Evolutionary conservation across 2,113 vertebrate species (phyloP).

Genomic region (Campylomormyrus numenius): DNA sequence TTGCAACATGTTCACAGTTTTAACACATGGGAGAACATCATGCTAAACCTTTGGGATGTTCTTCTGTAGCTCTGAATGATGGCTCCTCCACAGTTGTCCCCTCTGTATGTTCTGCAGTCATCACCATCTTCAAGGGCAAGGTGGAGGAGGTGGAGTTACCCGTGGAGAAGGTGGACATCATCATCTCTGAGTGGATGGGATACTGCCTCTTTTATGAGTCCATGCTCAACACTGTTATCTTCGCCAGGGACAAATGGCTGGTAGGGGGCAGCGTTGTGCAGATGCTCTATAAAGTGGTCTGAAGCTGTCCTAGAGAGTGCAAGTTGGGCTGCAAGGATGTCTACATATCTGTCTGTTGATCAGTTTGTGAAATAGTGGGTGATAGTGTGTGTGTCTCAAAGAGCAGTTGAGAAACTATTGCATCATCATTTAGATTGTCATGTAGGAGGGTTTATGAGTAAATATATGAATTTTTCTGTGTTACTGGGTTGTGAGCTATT

Average conservation of each 20-base stretch:
- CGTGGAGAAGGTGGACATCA: conserved; percentile 94
- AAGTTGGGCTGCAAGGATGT: background rate
- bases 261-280: conserved; percentile 54
- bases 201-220: conserved; percentile 98
- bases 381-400: background rate
- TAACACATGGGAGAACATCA: background rate
- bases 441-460: conserved; percentile 14
- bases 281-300: background rate
- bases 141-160: conserved; percentile 96
- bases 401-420: background rate
- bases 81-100: background rate
- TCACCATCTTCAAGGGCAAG: conserved; percentile 97
- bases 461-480: conserved; percentile 14
- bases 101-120: conserved; percentile 64
- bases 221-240: conserved; percentile 98
- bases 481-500: background rate
- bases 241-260: conserved; percentile 97
- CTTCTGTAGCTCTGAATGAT: background rate
- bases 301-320: background rate
- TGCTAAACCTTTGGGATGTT: background rate
- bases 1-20: background rate
- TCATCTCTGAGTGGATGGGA: conserved; percentile 99
- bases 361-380: background rate
- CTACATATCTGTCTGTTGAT: background rate
- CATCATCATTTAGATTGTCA: conserved; percentile 18